Evolutionary conservation across 2,113 vertebrate genomes (phyloP), one percentile per base, ranked within the genome.

Genomic region (Hypomesus transpacificus): DNA sequence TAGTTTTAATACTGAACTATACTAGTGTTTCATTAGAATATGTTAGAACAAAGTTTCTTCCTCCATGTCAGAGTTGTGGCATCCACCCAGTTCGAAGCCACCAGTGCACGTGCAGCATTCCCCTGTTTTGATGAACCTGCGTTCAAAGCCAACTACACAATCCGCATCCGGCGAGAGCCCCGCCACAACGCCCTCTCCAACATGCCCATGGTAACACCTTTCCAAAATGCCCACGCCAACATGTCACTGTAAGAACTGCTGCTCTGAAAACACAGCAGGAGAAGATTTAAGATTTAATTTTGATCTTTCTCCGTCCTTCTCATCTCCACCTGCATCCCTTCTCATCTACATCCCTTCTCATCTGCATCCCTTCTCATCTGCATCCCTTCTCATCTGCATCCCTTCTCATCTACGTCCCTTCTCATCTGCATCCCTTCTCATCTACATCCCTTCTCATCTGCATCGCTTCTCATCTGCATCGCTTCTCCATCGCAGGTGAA

Each of bases 121-220:
- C 96, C 95, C 0, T 97, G 95, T 81, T 98, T 98, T 3, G 93
- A 98, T 18, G 94, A 98, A 64, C 95, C 95, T 0, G 93, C 94
- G 26, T 92, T 95, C 80, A 98, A 98, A 92, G 93, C 95, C 50
- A 94, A 80, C 66, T 98, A 96, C 81, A 92, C 92, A 1, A 75
- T 97, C 65, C 90, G 54, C 67, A 92, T 96, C 18, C 82, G 88
- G 68, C 89, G 94, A 74, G 95, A 96, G 11, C 84, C 89, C 0
- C 86, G 74, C 52, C 93, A 96, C 81, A 80, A 93, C 0, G 79
- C 94, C 2, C 82, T 97, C 66, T 96, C 96, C 81, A 97, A 96
- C 68, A 98, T 96, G 95, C 96, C 96, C 1, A 61, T 92, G 88
- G 95, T 96, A 86, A 39, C 34, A 39, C 34, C 34, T 39, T 6